Base-by-base conservation (phyloP, 35 echinoderm and acorn worm species). In the Ophiothrix spiculata region DNA sequence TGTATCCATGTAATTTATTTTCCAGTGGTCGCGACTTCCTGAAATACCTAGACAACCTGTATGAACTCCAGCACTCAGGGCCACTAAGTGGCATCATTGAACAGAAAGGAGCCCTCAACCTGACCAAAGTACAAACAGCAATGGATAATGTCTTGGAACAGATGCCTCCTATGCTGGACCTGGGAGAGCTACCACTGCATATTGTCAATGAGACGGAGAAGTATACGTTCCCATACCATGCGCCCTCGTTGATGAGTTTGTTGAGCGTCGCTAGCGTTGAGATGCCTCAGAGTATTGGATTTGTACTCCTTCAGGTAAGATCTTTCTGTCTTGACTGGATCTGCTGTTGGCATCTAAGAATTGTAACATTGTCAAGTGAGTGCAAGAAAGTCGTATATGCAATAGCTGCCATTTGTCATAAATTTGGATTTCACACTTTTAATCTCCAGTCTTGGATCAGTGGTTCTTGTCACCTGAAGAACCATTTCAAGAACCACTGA, bases 151-250 rank as follows among this genome's bases (percentile, higher is more conserved):
- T 94, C 11, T n/a, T 74, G 10, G 96, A 99, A 37, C 86, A 88
- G 46, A 79, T 99, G 38, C 96, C 92, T 6, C 39, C 87, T 38
- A 78, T 94, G 38, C 40, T 94, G 36, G 91, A 94, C 54, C 83
- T 99, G 19, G 91, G 96, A 25, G 92, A 99, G 34, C 73, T 99
- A 14, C 92, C 96, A 2, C 40, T 93, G 0, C 91, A 97, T 23
- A 90, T 97, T 64, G 85, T 97, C 25, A 97, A 97, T 41, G 87
- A 97, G 56, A 86, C 86, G 11, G 89, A 91, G 86, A 84, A 75
- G n/a, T 97, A 97, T 42, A 93, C 95, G 11, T 97, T 97, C 88
- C 95, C 95, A 1, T 97, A 97, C 88, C 95, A 97, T 88, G 91
- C 91, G 4, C 95, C 90, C 36, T 97, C 95, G 16, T 75, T 97